A percentile compares a stretch with the other conserved stretches of the same genome.
phyloP scores from a whole-genome alignment of 2,888 invertebrate genomes.

The Himalopsyche anomala region DNA sequence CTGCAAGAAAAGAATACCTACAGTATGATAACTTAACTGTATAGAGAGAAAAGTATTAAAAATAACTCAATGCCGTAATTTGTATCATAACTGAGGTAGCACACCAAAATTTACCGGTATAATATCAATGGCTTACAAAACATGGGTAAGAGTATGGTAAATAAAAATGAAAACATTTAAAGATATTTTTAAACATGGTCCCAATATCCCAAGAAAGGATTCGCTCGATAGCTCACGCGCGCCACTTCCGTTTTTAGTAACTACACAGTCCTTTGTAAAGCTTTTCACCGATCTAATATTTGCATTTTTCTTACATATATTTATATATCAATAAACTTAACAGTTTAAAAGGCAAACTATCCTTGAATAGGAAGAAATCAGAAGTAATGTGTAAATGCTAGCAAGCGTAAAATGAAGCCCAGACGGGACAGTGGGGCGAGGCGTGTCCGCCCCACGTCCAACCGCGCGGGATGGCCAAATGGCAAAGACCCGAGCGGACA shows the following conservation, averaged over 20 bases:
- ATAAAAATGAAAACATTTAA: neutral
- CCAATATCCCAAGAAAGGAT: conserved; percentile 1
- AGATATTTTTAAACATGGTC: neutral
- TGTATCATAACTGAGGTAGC: conserved; percentile 19
- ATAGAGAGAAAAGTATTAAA: neutral
- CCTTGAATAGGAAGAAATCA: neutral
- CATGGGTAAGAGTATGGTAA: neutral
- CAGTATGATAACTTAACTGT: neutral
- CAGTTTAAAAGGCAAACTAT: conserved; percentile 29
- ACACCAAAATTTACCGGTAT: neutral
- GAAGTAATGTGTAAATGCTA: conserved; percentile 38
- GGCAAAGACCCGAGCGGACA: conserved; percentile 84
- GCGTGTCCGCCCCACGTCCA: conserved; percentile 90
- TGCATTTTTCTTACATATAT: neutral
- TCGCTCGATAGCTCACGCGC: neutral
- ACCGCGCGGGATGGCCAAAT: conserved; percentile 88
- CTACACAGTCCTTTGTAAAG: conserved; percentile 3
- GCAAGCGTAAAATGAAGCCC: conserved; percentile 80
- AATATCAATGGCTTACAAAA: conserved; percentile 2
- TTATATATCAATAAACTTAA: conserved; percentile 35
- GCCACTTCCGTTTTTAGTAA: neutral
- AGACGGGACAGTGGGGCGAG: conserved; percentile 85
- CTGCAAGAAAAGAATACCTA: no score
- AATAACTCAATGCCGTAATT: neutral
- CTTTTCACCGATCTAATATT: neutral